A percentile compares a stretch with the other conserved stretches of the same genome.
Evolutionary conservation across 2,888 invertebrate species (phyloP).

Genomic region (Tenthredo distinguenda): DNA sequence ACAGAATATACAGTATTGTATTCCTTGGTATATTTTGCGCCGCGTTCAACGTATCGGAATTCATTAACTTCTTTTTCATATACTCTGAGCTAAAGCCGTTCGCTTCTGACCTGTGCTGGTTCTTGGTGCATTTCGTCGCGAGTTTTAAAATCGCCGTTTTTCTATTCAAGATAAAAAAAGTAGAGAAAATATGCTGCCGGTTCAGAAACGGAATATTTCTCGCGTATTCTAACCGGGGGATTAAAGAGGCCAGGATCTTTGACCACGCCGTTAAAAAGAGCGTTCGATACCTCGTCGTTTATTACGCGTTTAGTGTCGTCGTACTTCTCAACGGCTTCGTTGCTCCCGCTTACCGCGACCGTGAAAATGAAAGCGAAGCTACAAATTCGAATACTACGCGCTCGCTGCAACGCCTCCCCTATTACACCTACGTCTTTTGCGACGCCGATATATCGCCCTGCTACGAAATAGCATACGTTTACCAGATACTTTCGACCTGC

Average conservation of each 20-base stretch:
- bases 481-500: not conserved
- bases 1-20: not conserved
- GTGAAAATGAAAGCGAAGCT: not conserved
- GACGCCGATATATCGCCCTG: not conserved
- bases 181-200: not conserved
- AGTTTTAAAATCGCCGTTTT: constrained; percentile 1
- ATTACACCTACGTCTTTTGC: constrained; percentile 27
- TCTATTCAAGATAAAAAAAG: not conserved
- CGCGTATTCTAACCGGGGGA: not conserved
- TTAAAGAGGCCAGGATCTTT: not conserved
- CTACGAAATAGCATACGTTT: constrained; percentile 19
- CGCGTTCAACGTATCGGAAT: not conserved
- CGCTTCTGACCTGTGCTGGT: constrained; percentile 8
- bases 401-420: not conserved
- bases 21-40: not conserved
- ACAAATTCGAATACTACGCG: not conserved
- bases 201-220: not conserved
- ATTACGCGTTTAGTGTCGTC: not conserved
- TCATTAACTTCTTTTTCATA: constrained; percentile 5
- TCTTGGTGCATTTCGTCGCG: not conserved
- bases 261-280: not conserved
- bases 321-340: not conserved
- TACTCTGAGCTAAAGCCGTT: not conserved
- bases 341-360: not conserved
- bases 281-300: not conserved